These are phyloP conservation scores for Ennomos erosarius DNA, from an alignment of 2,888 invertebrate species.

Conservation along the genomic window DNA sequence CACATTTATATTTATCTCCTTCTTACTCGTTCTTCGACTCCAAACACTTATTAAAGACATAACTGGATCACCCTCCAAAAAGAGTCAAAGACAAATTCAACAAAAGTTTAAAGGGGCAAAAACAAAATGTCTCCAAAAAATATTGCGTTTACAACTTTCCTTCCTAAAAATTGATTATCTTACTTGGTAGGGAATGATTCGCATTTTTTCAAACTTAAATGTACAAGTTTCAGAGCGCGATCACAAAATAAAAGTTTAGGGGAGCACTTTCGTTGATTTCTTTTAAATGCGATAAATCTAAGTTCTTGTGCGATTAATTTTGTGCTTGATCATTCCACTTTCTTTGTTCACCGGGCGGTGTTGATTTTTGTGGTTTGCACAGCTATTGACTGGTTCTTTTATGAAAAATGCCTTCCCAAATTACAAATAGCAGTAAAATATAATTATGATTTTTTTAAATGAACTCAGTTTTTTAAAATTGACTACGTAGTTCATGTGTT, in stretches of 20 bases:
- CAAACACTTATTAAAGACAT: too few species aligned
- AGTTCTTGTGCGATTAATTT: conserved; percentile 60
- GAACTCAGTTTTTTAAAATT: too few species aligned
- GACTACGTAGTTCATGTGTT: too few species aligned
- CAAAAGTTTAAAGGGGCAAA: conserved; percentile 47
- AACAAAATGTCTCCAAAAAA: conserved; percentile 58
- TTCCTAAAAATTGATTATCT: conserved; percentile 77
- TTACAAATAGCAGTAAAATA: too few species aligned
- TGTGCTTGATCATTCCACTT: conserved; percentile 54
- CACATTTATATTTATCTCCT: too few species aligned
- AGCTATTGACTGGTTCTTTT: conserved; percentile 34
- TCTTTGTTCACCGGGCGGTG: conserved; percentile 39
- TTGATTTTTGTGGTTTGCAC: conserved; percentile 41
- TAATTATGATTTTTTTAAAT: too few species aligned
- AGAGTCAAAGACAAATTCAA: conserved; percentile 36
- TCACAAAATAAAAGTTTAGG: conserved; percentile 77
- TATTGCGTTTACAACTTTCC: conserved; percentile 68
- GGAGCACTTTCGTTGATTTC: conserved; percentile 71
- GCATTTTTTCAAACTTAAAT: conserved; percentile 77
- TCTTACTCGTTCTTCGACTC: too few species aligned
- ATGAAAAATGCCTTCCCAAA: not conserved
- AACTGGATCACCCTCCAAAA: conserved; percentile 23
- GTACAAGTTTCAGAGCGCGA: conserved; percentile 76
- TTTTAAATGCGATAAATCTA: conserved; percentile 67
- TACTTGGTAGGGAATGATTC: conserved; percentile 71